Base-by-base conservation (phyloP, 2,888 invertebrate species). In the Isoperla grammatica region DNA sequence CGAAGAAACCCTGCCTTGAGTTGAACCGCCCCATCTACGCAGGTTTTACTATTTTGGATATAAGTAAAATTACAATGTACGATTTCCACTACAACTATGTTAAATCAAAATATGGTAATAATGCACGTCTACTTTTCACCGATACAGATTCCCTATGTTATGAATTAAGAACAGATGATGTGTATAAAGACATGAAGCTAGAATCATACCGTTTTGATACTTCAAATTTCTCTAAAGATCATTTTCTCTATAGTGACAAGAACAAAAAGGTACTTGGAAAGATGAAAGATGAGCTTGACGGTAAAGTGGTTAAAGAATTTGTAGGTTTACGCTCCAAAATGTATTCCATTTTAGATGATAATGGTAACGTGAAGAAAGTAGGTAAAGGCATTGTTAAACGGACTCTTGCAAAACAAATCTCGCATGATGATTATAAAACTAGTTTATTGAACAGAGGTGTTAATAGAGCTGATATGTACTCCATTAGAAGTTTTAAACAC, bases 11-110 rank as follows among this genome's bases (percentile, higher is more conserved):
- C 1, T 60, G 64, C 37, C 61, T 72, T 6, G 23, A 50, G 20
- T 70, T 71, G 42, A 68, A 73, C 65, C 72, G 72, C 67, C 74
- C 73, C 1, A 69, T 75, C 22, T 74, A 73, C 61, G 63, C 71
- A 1, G 74, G 74, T 11, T 69, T 74, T 60, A 39, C 63, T 9
- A 69, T 75, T 56, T 64, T 76, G 43, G 75, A 76, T 55, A 29
- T 76, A 29, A 71, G 69, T 0, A 76, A 76, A 68, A 59, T 61
- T 1, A 63, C 70, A 15, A 71, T 76, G 67, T 75, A 74, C 61
- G 69, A 72, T 45, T 74, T 73, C 60, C 68, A 71, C 61, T 74
- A 73, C 60, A 67, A 69, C 58, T 70, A 66, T 42, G 65, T 73
- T 46, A 71, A 68, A 59, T 35, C 23, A 35, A 67, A 65, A 61